Evolutionary conservation across 2,888 invertebrate genomes (phyloP).

Genomic region (Cabera pusaria): DNA sequence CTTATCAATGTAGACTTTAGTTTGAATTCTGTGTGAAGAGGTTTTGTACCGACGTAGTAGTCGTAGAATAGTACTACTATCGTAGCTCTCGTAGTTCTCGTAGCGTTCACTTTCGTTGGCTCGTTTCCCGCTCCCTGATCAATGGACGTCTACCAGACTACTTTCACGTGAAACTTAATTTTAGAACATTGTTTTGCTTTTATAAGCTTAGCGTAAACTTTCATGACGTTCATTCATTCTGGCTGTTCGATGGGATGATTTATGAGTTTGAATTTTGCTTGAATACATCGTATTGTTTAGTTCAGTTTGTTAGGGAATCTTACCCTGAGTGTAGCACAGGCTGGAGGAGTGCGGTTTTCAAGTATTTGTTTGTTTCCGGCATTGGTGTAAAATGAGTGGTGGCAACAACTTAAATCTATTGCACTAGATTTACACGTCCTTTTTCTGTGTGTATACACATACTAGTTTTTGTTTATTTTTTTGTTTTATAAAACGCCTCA

Average conservation of each 20-base stretch:
- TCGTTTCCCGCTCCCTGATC: conserved; percentile 59
- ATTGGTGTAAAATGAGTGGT: too few species aligned
- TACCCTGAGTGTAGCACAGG: too few species aligned
- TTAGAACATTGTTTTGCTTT: conserved; percentile 47
- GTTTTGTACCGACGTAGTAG: background rate
- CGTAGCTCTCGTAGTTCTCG: conserved; percentile 25
- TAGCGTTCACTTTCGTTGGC: conserved; percentile 75
- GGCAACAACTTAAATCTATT: too few species aligned
- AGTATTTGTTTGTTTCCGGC: too few species aligned
- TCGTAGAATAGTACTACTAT: conserved; percentile 7
- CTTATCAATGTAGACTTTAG: background rate
- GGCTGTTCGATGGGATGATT: conserved; percentile 1
- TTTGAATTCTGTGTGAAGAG: conserved; percentile 1
- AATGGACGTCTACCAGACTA: conserved; percentile 72
- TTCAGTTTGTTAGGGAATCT: too few species aligned
- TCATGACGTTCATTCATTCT: conserved; percentile 34
- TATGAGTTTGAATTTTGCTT: too few species aligned
- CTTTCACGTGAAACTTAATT: conserved; percentile 64
- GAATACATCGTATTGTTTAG: too few species aligned
- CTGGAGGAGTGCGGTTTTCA: too few species aligned
- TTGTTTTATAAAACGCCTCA: too few species aligned
- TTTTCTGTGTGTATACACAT: too few species aligned
- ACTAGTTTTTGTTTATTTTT: too few species aligned
- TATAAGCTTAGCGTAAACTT: conserved; percentile 35
- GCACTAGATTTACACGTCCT: too few species aligned